phyloP scores from a whole-genome alignment of 2,797 vertebrate species.

The Gadopsis bispinosus region DNA sequence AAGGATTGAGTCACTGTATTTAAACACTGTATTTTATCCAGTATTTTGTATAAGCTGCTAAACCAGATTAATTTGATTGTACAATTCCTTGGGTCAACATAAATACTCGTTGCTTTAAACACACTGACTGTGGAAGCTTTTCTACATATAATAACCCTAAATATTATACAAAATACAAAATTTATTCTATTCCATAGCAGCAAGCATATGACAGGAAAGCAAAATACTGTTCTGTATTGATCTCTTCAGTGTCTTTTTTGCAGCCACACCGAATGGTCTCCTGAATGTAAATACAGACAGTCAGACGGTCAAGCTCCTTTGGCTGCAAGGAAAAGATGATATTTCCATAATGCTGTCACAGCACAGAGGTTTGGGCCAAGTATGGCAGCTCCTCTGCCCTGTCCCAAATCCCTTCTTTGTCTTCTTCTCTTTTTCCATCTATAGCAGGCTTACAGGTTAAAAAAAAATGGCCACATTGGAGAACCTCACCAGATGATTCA shows the following conservation, averaged over 20 bases:
- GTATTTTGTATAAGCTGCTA: slow-evolving; percentile 68
- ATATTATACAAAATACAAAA: slow-evolving; percentile 44
- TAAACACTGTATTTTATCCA: slow-evolving; percentile 62
- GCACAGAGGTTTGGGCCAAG: slow-evolving; percentile 65
- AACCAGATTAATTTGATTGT: slow-evolving; percentile 73
- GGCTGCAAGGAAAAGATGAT: slow-evolving; percentile 67
- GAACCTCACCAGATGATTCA: slow-evolving; percentile 15
- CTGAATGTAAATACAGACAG: slow-evolving; percentile 77
- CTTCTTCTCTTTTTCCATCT: slow-evolving; percentile 33
- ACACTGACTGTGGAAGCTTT: slow-evolving; percentile 54
- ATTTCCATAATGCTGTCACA: slow-evolving; percentile 83
- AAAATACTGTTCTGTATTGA: slow-evolving; percentile 28
- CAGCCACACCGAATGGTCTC: slow-evolving; percentile 49
- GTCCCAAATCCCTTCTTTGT: slow-evolving; percentile 66
- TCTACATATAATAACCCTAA: slow-evolving; percentile 32
- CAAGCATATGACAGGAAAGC: slow-evolving; percentile 35
- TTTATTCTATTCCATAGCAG: slow-evolving; percentile 28
- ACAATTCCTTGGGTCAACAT: slow-evolving; percentile 48
- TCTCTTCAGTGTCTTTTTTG: slow-evolving; percentile 46
- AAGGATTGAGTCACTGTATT: slow-evolving; percentile 64
- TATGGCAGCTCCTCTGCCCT: slow-evolving; percentile 43
- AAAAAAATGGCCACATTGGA: neutral
- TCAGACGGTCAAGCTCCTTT: slow-evolving; percentile 72
- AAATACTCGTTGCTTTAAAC: slow-evolving; percentile 36
- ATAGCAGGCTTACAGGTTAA: slow-evolving; percentile 24